These are phyloP conservation scores for Brachirus orientalis DNA, from an alignment of 2,113 vertebrate genomes.

Conservation along the genomic window DNA sequence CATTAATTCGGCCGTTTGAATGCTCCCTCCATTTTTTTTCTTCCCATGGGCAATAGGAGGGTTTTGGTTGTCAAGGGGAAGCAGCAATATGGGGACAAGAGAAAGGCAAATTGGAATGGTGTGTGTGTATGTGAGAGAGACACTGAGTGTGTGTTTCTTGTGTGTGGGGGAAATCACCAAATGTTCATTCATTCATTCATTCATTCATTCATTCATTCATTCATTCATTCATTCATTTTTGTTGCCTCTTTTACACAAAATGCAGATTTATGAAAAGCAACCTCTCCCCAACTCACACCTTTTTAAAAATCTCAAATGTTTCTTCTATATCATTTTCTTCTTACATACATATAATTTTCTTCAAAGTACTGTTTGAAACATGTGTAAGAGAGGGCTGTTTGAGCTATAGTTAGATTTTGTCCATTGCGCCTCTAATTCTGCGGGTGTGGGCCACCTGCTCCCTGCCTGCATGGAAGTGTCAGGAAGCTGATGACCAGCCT, in stretches of 20 bases:
- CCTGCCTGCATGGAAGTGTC: slow-evolving; percentile 62
- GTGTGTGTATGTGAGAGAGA: not conserved
- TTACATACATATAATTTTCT: too few species aligned
- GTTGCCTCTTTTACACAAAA: not conserved
- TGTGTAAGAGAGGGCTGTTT: too few species aligned
- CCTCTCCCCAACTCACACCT: too few species aligned
- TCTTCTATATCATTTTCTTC: too few species aligned
- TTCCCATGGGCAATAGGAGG: slow-evolving; percentile 52
- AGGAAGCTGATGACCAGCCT: slow-evolving; percentile 52
- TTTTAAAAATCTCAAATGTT: too few species aligned
- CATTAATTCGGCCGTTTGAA: slow-evolving; percentile 82
- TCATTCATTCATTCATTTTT: slow-evolving; percentile 1
- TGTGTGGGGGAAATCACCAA: slow-evolving; percentile 21
- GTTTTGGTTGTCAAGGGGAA: slow-evolving; percentile 58
- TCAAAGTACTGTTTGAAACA: too few species aligned
- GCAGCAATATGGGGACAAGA: slow-evolving; percentile 56
- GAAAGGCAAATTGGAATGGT: not conserved
- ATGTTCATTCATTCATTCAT: too few species aligned
- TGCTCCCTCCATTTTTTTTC: slow-evolving; percentile 54
- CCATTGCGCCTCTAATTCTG: slow-evolving; percentile 36
- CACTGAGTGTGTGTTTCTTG: not conserved
- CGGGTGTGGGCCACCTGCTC: slow-evolving; percentile 75
- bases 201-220: too few species aligned
- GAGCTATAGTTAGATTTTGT: too few species aligned
- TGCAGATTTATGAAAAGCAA: too few species aligned